Evolutionary conservation across 2,113 vertebrate genomes (phyloP).

Genomic region (Saccopteryx bilineata): DNA sequence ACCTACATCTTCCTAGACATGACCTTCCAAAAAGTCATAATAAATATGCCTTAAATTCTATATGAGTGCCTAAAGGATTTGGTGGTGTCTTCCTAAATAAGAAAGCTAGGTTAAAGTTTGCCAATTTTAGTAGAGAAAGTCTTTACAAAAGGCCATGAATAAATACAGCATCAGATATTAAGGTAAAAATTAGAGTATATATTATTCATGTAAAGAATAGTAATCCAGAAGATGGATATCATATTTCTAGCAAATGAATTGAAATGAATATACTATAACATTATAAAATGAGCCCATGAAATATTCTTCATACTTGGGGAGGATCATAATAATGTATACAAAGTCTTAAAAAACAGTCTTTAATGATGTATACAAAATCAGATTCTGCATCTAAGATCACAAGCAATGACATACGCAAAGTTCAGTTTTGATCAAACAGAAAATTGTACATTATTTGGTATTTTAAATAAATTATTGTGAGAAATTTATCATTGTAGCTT

Average conservation of each 20-base stretch:
- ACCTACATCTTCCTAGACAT: not conserved
- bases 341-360: not conserved
- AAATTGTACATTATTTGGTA: slow-evolving; percentile 22
- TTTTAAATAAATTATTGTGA: slow-evolving; percentile 60
- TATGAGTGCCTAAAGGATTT: not conserved
- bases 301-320: not conserved
- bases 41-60: not conserved
- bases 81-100: not conserved
- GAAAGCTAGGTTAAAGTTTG: not conserved
- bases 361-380: not conserved
- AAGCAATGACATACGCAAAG: not conserved
- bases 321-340: not conserved
- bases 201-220: slow-evolving; percentile 62
- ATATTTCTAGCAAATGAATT: slow-evolving; percentile 14
- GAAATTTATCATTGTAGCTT: slow-evolving; percentile 42
- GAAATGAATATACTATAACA: not conserved
- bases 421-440: slow-evolving; percentile 11
- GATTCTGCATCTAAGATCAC: not conserved
- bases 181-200: slow-evolving; percentile 55
- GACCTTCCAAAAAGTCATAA: not conserved
- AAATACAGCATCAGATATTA: slow-evolving; percentile 49
- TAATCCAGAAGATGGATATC: slow-evolving; percentile 12
- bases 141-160: slow-evolving; percentile 59
- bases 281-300: not conserved
- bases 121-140: slow-evolving; percentile 4